These are phyloP conservation scores for Coluber constrictor DNA, from an alignment of 2,797 vertebrate genomes.

Conservation along the genomic window DNA sequence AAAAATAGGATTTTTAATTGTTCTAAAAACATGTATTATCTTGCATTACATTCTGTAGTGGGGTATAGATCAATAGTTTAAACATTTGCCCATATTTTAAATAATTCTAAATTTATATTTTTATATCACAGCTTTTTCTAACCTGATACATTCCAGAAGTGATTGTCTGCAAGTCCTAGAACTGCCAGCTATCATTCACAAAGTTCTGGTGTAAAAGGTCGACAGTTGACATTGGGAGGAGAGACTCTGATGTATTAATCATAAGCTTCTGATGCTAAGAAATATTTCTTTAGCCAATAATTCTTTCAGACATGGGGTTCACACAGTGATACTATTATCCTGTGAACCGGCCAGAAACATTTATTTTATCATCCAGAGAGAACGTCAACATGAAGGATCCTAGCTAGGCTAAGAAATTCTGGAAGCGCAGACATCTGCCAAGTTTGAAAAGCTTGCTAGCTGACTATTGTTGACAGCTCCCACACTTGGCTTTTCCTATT, in stretches of 20 bases:
- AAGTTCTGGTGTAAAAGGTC: neutral
- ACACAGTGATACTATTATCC: neutral
- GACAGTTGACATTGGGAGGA: neutral
- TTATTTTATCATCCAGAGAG: neutral
- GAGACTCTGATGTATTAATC: neutral
- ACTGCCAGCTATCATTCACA: neutral
- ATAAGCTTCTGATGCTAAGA: neutral
- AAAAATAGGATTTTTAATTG: neutral
- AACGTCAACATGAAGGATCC: neutral
- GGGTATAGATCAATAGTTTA: neutral
- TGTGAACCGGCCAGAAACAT: neutral
- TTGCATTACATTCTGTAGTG: neutral
- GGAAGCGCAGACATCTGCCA: neutral
- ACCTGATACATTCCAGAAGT: neutral
- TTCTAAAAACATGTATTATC: neutral
- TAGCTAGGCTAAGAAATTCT: neutral
- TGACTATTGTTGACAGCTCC: neutral
- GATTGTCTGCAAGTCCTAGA: neutral
- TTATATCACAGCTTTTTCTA: neutral
- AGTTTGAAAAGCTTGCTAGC: neutral
- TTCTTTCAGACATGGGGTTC: neutral
- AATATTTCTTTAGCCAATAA: neutral
- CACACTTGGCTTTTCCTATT: neutral
- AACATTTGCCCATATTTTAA: neutral
- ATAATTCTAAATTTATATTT: neutral